A percentile compares a stretch with the other conserved stretches of the same genome.
These are phyloP conservation scores for Brassicogethes aeneus DNA, from an alignment of 2,888 invertebrate genomes.

Conservation along the genomic window DNA sequence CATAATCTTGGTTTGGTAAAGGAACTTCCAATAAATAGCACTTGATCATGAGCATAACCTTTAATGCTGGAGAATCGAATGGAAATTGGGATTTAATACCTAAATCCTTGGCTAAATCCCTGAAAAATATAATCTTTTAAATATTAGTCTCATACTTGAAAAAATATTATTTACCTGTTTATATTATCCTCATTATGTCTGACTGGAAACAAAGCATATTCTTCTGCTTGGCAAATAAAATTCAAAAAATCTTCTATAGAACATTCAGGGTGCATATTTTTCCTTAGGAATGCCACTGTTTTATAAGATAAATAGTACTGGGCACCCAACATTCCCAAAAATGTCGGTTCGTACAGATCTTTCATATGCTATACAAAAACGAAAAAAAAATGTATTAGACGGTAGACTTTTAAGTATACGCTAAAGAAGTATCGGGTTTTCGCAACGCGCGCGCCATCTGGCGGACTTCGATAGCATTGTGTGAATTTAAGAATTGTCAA, in stretches of 20 bases:
- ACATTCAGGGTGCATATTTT: conserved; percentile 54
- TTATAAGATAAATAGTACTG: conserved; percentile 93
- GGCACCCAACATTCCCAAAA: conserved; percentile 89
- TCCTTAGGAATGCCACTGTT: conserved; percentile 78
- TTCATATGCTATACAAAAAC: conserved; percentile 43
- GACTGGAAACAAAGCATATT: conserved; percentile 90
- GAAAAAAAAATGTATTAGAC: no score
- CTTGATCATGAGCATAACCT: conserved; percentile 87
- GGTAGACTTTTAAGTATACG: no score
- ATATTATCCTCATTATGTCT: conserved; percentile 94
- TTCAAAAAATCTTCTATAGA: conserved; percentile 64
- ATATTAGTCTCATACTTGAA: neutral
- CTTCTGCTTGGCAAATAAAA: conserved; percentile 76
- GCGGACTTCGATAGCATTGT: no score
- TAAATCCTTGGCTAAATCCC: conserved; percentile 74
- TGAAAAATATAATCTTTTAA: conserved; percentile 35
- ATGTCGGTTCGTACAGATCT: conserved; percentile 54
- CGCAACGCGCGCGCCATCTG: no score
- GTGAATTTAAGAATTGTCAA: no score
- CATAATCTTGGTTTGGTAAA: conserved; percentile 87
- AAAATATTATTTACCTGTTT: conserved; percentile 57
- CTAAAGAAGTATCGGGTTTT: no score
- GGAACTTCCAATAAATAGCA: conserved; percentile 80
- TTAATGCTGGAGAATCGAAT: conserved; percentile 88
- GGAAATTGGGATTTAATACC: conserved; percentile 59